Evolutionary conservation across 2,888 invertebrate species (phyloP).

Genomic region (Synanthedon tipuliformis): DNA sequence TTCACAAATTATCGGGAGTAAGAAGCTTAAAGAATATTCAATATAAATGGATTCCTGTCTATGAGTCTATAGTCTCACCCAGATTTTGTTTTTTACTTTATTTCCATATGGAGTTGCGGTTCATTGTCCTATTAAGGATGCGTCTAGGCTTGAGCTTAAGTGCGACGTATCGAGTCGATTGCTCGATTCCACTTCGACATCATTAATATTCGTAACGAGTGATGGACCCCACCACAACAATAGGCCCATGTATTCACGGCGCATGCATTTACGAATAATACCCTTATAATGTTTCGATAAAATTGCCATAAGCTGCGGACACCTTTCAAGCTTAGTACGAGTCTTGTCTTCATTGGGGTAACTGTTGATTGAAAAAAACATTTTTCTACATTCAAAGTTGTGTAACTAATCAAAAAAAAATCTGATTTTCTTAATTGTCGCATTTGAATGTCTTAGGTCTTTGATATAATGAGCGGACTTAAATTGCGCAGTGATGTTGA

Average conservation of each 20-base stretch:
- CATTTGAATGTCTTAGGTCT: too few species aligned
- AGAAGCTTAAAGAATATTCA: too few species aligned
- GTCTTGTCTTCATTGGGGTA: conserved; percentile 43
- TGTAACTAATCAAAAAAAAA: too few species aligned
- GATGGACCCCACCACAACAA: conserved; percentile 53
- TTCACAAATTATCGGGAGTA: too few species aligned
- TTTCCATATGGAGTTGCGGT: conserved; percentile 11
- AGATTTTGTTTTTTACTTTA: too few species aligned
- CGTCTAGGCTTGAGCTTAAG: conserved; percentile 12
- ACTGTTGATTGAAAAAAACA: conserved; percentile 5
- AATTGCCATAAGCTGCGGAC: conserved; percentile 48
- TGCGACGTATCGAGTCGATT: neutral
- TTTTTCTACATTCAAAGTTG: too few species aligned
- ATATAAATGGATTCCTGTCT: too few species aligned
- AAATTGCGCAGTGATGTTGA: too few species aligned
- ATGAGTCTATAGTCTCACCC: too few species aligned
- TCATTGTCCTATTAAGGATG: conserved; percentile 47
- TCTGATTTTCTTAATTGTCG: too few species aligned
- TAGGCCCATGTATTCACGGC: conserved; percentile 46
- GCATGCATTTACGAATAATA: conserved; percentile 67
- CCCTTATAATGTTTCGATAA: conserved; percentile 65
- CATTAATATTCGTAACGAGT: conserved; percentile 65
- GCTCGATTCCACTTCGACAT: conserved; percentile 36
- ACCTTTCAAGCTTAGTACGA: conserved; percentile 45
- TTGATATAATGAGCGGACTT: too few species aligned